Evolutionary conservation across 2,888 invertebrate genomes (phyloP).

Genomic region (Eupithecia centaureata): DNA sequence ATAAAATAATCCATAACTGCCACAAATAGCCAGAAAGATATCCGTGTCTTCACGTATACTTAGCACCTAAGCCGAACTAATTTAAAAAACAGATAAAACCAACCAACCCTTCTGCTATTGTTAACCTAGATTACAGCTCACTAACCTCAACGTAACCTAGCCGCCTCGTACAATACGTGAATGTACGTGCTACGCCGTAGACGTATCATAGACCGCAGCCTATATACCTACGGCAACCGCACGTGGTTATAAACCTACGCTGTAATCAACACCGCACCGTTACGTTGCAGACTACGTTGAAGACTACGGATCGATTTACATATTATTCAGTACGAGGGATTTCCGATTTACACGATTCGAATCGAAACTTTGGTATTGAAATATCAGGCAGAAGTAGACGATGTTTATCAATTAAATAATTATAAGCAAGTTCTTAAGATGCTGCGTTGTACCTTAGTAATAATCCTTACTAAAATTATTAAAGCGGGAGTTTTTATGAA

Average conservation of each 20-base stretch:
- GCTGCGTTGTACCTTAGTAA: no score
- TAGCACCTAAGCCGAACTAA: no score
- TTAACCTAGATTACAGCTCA: not conserved
- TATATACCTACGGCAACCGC: not conserved
- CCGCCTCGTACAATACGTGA: not conserved
- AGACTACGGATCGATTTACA: not conserved
- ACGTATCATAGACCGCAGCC: conserved; percentile 7
- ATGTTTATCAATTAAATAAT: no score
- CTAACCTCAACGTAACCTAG: not conserved
- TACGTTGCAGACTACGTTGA: conserved; percentile 1
- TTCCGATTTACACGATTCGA: not conserved
- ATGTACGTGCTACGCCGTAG: not conserved
- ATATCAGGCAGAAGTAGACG: no score
- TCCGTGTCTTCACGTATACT: no score
- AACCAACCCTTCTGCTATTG: not conserved
- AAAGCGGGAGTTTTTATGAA: no score
- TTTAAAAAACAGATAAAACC: not conserved
- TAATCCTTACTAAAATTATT: no score
- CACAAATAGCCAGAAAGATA: no score
- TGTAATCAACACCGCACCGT: conserved; percentile 2
- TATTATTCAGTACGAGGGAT: not conserved
- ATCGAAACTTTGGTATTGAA: no score
- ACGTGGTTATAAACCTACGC: not conserved
- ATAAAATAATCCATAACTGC: no score
- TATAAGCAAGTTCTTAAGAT: no score